A percentile compares a stretch with the other conserved stretches of the same genome.
Evolutionary conservation across 2,113 vertebrate genomes (phyloP).

Genomic region (Hippopotamus amphibius): DNA sequence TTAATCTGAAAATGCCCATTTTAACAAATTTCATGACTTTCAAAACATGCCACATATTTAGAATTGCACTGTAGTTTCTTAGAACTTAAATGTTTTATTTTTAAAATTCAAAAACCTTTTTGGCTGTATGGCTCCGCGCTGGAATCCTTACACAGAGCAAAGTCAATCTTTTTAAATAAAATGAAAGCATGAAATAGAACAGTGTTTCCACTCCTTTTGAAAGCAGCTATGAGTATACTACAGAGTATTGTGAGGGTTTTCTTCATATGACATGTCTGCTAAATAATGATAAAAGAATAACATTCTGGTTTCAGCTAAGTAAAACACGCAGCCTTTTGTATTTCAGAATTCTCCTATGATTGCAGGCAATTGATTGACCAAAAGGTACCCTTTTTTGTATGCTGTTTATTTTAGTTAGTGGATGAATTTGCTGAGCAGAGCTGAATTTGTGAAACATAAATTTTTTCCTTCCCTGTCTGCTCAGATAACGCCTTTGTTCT

Average conservation of each 20-base stretch:
- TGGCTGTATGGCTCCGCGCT: not conserved
- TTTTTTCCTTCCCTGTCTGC: slow-evolving; percentile 11
- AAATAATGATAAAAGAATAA: slow-evolving; percentile 46
- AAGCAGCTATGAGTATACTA: not conserved
- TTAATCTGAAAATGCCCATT: slow-evolving; percentile 44
- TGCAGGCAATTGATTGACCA: not conserved
- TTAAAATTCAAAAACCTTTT: slow-evolving; percentile 25
- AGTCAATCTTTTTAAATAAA: slow-evolving; percentile 33
- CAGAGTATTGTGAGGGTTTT: not conserved
- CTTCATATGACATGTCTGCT: not conserved
- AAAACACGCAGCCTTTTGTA: slow-evolving; percentile 58
- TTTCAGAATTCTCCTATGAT: slow-evolving; percentile 57
- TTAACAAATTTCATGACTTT: slow-evolving; percentile 37
- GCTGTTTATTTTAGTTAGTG: slow-evolving; percentile 60
- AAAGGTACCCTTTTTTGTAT: slow-evolving; percentile 28
- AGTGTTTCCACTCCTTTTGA: not conserved
- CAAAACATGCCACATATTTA: not conserved
- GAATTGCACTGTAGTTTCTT: not conserved
- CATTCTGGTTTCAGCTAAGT: slow-evolving; percentile 51
- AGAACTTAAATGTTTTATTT: slow-evolving; percentile 41
- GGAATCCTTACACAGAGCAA: slow-evolving; percentile 27
- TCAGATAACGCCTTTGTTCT: slow-evolving; percentile 59
- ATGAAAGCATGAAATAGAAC: slow-evolving; percentile 5
- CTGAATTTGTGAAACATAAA: slow-evolving; percentile 67
- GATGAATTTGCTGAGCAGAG: slow-evolving; percentile 68